Evolutionary conservation across 2,113 vertebrate genomes (phyloP).

Genomic region (Phalacrocorax aristotelis): DNA sequence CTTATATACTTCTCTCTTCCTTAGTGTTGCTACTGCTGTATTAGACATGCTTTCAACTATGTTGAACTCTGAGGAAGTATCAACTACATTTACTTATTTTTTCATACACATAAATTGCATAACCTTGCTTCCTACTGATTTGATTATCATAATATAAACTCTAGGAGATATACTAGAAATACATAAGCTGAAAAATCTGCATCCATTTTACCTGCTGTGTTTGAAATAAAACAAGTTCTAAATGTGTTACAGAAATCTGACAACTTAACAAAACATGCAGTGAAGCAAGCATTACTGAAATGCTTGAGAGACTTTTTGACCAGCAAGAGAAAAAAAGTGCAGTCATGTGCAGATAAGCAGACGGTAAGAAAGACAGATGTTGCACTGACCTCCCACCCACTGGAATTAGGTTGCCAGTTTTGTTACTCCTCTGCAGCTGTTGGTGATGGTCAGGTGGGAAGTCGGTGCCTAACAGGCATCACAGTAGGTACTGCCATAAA

Average conservation of each 20-base stretch:
- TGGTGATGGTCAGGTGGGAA: conserved; percentile 32
- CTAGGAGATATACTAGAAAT: background rate
- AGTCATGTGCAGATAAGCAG: background rate
- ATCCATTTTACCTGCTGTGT: background rate
- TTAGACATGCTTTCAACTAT: background rate
- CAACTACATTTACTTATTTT: background rate
- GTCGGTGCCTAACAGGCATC: background rate
- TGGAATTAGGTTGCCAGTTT: background rate
- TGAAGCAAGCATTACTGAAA: conserved; percentile 26
- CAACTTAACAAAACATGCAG: conserved; percentile 3
- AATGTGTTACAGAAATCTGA: conserved; percentile 46
- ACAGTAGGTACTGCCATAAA: conserved; percentile 37
- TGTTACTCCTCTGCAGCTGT: conserved; percentile 27
- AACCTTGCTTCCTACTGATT: background rate
- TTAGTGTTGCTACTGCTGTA: background rate
- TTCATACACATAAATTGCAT: background rate
- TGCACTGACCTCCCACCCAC: background rate
- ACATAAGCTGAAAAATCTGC: background rate
- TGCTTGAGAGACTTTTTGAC: conserved; percentile 38
- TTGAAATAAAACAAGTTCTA: background rate
- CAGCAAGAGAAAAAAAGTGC: conserved; percentile 5
- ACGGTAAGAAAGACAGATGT: conserved; percentile 57
- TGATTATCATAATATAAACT: conserved; percentile 2
- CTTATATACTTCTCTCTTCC: background rate
- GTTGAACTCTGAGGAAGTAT: background rate